Base-by-base conservation (phyloP, 1,140 invertebrate genomes). In the Bombus fervidus region DNA sequence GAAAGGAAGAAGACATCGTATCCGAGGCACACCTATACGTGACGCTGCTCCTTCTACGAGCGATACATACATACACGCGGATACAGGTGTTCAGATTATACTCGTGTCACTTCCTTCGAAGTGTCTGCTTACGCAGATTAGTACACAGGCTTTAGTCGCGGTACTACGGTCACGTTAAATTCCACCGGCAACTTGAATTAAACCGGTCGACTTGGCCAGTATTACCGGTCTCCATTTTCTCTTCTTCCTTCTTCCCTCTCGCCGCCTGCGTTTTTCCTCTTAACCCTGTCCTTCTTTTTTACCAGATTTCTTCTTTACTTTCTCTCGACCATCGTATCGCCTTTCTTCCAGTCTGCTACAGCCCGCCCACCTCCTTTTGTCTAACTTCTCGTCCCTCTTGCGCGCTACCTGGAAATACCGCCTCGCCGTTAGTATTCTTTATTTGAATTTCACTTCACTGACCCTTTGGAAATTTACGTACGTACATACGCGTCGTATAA, bases 71-170 rank as follows among this genome's bases (percentile, higher is more conserved):
- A 8, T 47, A 41, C 78, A 22, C 37, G 18, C 37, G 34, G 39
- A n/a, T 75, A 57, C n/a, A 31, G 22, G 25, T 15, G 43, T 12
- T 59, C 34, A 43, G 47, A 81, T 73, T 73, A 81, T 81, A 34
- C 41, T 43, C 53, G 39, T 66, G 73, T 83, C 72, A 39, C 62
- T 83, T 76, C 39, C 72, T 22, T 0, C 22, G 9, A 18, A 53
- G 22, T 53, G 25, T 62, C 81, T 22, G 75, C 73, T 83, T 53
- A 66, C 59, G 34, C 62, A 68, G 81, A 83, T 83, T 83, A 81
- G 31, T 39, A 64, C 31, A 59, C 57, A 22, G 57, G 39, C 31
- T 64, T 82, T 66, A 47, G n/a, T 15, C 34, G 15, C 57, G 2
- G 3, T 37, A 25, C n/a, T 18, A 43, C 37, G 53, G 72, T 47